Evolutionary conservation across 2,888 invertebrate species (phyloP), one percentile per base, ranked within the genome.

Genomic region (Ernsta delagoae): DNA sequence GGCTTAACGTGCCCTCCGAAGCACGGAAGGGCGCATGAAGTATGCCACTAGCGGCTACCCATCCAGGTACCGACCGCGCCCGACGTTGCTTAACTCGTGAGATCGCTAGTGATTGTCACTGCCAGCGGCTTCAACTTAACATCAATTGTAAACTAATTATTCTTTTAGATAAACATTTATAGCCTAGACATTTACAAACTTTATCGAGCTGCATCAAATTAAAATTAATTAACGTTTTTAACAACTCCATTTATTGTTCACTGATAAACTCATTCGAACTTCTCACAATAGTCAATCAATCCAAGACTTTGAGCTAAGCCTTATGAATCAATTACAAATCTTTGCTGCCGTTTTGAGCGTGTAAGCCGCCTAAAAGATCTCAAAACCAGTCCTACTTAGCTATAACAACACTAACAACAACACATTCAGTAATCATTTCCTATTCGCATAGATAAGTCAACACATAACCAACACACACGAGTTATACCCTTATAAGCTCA

Each of bases 361-460:
- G 31, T 31, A 31, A 31, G 4, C 31, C 31, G 31, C 31, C 31
- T 31, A 31, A 31, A 31, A 16, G 16, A 16, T 16, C 16, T 16
- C 16, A 16, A 16, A 16, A 16, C 16, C 16, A 16, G 16, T 16
- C 16, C 16, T 16, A 16, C 16, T 16, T 16, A 16, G 16, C 16
- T 16, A 16, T 16, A 16, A 16, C 16, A 16, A 16, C 16, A 16
- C 36, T 36, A 36, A 2, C 36, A 36, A 36, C 16, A 48, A 48
- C 12, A 54, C 53, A 54, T 9, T 3, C 4, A 24, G 16, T 9
- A 53, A 53, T 53, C 16, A 53, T 53, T 53, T 53, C 53, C 24
- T 31, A 53, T 53, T 53, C 4, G 24, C 53, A 53, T 53, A 53
- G 53, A 53, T 53, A 53, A 16, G 12, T n/a, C n/a, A n/a, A n/a